phyloP scores from a whole-genome alignment of 2,797 vertebrate genomes.

The Dipus sagitta region DNA sequence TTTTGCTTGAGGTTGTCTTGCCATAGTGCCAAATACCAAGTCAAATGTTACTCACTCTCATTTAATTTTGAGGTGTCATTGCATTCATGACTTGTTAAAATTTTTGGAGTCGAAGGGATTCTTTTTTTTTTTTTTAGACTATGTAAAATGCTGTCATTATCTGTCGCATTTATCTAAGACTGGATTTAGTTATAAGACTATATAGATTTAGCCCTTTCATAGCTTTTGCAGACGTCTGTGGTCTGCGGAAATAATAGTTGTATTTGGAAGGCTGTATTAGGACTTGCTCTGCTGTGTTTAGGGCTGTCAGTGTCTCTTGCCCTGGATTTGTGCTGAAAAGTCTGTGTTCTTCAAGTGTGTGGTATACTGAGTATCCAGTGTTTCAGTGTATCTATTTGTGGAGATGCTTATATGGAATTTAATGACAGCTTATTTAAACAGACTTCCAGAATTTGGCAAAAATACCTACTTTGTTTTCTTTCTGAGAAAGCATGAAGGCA shows the following conservation, averaged over 20 bases:
- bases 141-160: constrained; percentile 59
- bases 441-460: constrained; percentile 69
- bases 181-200: constrained; percentile 1
- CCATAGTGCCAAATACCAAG: constrained; percentile 54
- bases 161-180: constrained; percentile 23
- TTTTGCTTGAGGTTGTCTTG: constrained; percentile 75
- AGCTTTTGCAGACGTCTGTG: constrained; percentile 42
- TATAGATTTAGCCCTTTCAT: constrained; percentile 44
- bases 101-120: neutral
- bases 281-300: neutral
- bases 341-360: constrained; percentile 58
- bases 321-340: constrained; percentile 54
- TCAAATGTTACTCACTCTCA: constrained; percentile 55
- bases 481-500: constrained; percentile 20
- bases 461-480: constrained; percentile 46
- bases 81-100: constrained; percentile 39
- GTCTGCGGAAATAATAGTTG: neutral
- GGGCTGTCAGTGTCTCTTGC: constrained; percentile 27
- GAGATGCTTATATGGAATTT: constrained; percentile 58
- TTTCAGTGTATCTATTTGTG: constrained; percentile 53
- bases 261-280: constrained; percentile 23
- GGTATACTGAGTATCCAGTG: constrained; percentile 52
- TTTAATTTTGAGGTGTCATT: constrained; percentile 64
- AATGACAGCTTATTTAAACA: constrained; percentile 65
- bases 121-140: constrained; percentile 14